Evolutionary conservation across 2,888 invertebrate genomes (phyloP), one percentile per base, ranked within the genome.

Genomic region (Thymelicus sylvestris): DNA sequence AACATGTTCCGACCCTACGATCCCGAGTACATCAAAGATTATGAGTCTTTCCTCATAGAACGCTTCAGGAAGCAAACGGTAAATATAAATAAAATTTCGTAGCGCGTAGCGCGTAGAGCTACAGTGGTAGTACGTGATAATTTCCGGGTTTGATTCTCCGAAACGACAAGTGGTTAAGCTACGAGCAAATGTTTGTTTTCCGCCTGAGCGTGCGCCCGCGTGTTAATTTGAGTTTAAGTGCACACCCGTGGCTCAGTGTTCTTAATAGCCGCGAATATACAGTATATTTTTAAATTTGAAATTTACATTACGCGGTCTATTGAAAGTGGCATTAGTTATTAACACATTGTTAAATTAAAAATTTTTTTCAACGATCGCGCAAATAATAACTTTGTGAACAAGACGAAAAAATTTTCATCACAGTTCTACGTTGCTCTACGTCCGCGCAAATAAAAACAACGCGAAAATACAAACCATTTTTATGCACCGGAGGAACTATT

Each of bases 161-260:
- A 47, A 8, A 41, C 31, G 57, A 24, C 31, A 47, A 55, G 47
- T 62, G 63, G 47, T 68, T 55, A 55, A 62, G 52, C 52, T 61
- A 63, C n/a, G 39, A 12, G 57, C 63, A 62, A 68, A 63, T 63
- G 57, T 68, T 68, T 68, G 39, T 55, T 41, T 15, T 55, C 39
- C 38, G 41, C 24, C 67, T 47, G 55, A 63, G 44, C 68, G 68
- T 68, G 68, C 62, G 68, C 44, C 62, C 55, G 62, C 62, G 68
- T 68, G 67, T 52, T 68, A 67, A 67, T 62, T 67, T 55, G 62
- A 52, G 67, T 62, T 67, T 67, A 62, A 67, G 62, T 62, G 52
- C 52, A 55, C 41, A 19, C 39, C 31, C 39, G 19, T 52, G 5
- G 55, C 24, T 55, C 55, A 19, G 24, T 55, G 55, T 55, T 15